A percentile compares a stretch with the other conserved stretches of the same genome.
phyloP scores from a whole-genome alignment of 2,113 vertebrate species.

The Uria lomvia region DNA sequence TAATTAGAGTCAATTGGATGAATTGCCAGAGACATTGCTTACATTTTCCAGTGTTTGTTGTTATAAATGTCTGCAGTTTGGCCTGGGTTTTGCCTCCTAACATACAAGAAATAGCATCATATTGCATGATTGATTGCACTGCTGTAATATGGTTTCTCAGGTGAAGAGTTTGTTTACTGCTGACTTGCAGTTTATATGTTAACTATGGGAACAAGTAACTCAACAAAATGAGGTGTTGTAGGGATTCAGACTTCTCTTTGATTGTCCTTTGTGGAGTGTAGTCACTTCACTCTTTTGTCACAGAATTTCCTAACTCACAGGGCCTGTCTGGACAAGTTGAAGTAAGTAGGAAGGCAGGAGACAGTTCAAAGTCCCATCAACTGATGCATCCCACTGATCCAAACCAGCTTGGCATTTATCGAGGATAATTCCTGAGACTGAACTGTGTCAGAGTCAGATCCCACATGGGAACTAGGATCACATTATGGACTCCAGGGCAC shows the following conservation, averaged over 20 bases:
- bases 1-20: background rate
- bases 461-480: background rate
- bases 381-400: background rate
- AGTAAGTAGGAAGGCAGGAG: background rate
- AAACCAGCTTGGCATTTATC: background rate
- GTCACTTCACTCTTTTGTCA: background rate
- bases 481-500: background rate
- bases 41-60: background rate
- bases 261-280: conserved; percentile 33
- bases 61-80: background rate
- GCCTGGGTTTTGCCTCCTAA: background rate
- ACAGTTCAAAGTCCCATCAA: background rate
- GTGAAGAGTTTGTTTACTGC: conserved; percentile 17
- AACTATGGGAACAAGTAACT: background rate
- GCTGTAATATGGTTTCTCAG: background rate
- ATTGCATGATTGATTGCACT: background rate
- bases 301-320: background rate
- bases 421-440: background rate
- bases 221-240: background rate
- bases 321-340: conserved; percentile 69
- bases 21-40: background rate
- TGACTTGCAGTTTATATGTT: background rate
- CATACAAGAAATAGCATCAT: background rate
- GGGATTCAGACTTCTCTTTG: conserved; percentile 11
- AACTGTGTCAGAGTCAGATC: background rate